Evolutionary conservation across 2,888 invertebrate genomes (phyloP), one percentile per base, ranked within the genome.

Genomic region (Lumbricus terrestris): DNA sequence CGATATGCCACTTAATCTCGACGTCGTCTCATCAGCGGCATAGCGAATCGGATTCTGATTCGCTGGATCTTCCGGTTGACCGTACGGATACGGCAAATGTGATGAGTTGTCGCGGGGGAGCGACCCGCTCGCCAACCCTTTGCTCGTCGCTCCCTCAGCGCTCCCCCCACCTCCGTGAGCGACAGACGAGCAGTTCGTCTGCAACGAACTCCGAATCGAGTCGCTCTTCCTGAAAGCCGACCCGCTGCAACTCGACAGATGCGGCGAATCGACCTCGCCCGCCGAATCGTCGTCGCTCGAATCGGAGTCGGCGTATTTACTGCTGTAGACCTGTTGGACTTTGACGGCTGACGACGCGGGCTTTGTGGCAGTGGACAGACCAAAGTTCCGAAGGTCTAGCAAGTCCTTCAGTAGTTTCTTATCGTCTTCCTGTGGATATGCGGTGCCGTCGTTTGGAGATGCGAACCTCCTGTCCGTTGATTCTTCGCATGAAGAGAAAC

Each of bases 361-460:
- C 35, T 37, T 85, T 37, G 85, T 0, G 20, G 85, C 16, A n/a
- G n/a, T n/a, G n/a, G n/a, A n/a, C 23, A 85, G 85, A 23, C 85
- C 85, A 35, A 85, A 85, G 34, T 37, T 85, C 16, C 85, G 85
- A 85, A 85, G 85, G 85, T 85, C 85, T 6, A 85, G 11, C 23
- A 85, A 85, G 85, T 85, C 85, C 85, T 85, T 85, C 18, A 85
- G 85, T 33, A 85, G 85, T 23, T 85, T 85, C 16, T 85, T 85
- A 37, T 85, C 85, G 0, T 85, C 85, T 29, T 85, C 85, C 16
- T 85, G 85, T 34, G 85, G 85, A 85, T 35, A 85, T 3, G 85
- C 85, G 35, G 85, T n/a, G 35, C 34, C 18, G 23, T 85, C 85
- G 29, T 34, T 85, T 34, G 85, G 34, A 85, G 85, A 37, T 85